A percentile compares a stretch with the other conserved stretches of the same genome.
These are phyloP conservation scores for Leptinotarsa peninsularis DNA, from an alignment of 2,888 invertebrate species.

Conservation along the genomic window DNA sequence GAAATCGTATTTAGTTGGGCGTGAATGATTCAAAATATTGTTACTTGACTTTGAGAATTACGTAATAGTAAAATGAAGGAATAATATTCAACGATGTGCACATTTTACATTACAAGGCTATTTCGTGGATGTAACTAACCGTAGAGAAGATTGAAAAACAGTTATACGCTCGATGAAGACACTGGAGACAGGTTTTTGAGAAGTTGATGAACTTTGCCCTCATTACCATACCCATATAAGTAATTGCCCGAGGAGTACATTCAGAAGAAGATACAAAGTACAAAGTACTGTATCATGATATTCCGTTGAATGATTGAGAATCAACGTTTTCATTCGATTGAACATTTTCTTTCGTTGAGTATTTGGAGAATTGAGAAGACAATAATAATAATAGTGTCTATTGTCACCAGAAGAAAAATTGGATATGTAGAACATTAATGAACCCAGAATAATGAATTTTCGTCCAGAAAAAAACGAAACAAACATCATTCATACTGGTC, in stretches of 20 bases:
- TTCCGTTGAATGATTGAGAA: background rate
- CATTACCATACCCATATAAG: slow-evolving; percentile 19
- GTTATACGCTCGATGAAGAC: background rate
- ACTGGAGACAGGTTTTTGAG: slow-evolving; percentile 4
- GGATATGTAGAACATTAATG: too few relatives aligned
- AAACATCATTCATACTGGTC: too few relatives aligned
- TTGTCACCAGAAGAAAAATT: too few relatives aligned
- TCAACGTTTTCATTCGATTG: too few relatives aligned
- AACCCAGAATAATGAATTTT: too few relatives aligned
- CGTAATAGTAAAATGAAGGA: too few relatives aligned
- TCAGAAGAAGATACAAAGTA: background rate
- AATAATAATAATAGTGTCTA: too few relatives aligned
- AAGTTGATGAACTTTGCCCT: slow-evolving; percentile 18
- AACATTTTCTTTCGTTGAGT: too few relatives aligned
- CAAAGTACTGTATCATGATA: background rate
- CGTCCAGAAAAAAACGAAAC: too few relatives aligned
- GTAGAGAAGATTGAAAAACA: slow-evolving; percentile 3
- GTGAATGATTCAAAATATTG: background rate
- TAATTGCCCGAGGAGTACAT: background rate
- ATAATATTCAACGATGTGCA: background rate
- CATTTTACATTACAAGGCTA: background rate
- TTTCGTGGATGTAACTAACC: slow-evolving; percentile 1
- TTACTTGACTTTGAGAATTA: too few relatives aligned
- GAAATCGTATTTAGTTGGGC: background rate
- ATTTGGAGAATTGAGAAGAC: too few relatives aligned